phyloP scores from a whole-genome alignment of 2,113 vertebrate species.

The Epinephelus cyanopodus region DNA sequence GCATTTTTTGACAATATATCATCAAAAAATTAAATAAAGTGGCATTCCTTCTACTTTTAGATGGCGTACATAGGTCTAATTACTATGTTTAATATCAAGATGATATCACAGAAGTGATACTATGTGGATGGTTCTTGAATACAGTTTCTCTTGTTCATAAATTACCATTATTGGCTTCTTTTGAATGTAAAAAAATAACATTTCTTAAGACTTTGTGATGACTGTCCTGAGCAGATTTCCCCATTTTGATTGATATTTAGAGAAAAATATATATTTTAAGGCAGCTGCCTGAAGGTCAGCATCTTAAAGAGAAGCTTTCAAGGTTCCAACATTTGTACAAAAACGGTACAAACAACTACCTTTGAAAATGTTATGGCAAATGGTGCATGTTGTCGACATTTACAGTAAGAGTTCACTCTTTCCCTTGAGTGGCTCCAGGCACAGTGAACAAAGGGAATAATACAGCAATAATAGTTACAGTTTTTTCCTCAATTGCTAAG shows the following conservation, averaged over 20 bases:
- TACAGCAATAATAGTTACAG: background rate
- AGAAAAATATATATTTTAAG: background rate
- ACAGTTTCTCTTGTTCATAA: background rate
- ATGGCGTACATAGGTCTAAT: background rate
- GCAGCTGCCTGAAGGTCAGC: background rate
- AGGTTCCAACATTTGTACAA: background rate
- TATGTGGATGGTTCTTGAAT: too few relatives aligned
- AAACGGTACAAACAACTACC: constrained; percentile 1
- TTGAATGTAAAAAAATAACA: background rate
- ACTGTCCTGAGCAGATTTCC: background rate
- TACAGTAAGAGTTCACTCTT: background rate
- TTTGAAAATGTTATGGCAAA: constrained; percentile 1
- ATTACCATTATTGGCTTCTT: background rate
- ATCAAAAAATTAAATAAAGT: too few relatives aligned
- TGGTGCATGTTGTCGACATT: background rate
- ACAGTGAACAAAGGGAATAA: background rate
- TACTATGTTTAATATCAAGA: background rate
- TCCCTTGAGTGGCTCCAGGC: background rate
- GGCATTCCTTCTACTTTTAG: too few relatives aligned
- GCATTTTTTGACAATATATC: too few relatives aligned
- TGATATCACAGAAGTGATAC: too few relatives aligned
- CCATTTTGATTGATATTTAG: background rate
- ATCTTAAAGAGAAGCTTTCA: constrained; percentile 3
- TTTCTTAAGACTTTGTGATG: background rate
- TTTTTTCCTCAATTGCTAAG: too few relatives aligned